phyloP scores from a whole-genome alignment of 2,113 vertebrate genomes.

The Acanthochromis polyacanthus region DNA sequence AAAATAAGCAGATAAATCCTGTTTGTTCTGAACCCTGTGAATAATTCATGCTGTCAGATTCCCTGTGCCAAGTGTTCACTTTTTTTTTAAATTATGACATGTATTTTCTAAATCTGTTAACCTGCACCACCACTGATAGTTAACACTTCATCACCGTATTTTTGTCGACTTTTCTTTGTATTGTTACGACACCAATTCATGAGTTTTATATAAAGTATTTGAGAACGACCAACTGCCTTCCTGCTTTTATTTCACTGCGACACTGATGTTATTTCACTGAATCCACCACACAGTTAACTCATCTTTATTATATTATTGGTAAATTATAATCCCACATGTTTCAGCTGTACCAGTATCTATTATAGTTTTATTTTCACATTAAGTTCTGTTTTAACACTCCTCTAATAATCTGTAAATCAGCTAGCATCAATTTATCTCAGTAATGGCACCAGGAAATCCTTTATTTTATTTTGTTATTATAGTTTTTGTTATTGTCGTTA shows the following conservation, averaged over 20 bases:
- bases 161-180: conserved; percentile 76
- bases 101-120: conserved; percentile 56
- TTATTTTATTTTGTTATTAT: too few species aligned
- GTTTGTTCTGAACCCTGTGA: conserved; percentile 43
- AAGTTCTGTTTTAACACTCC: too few species aligned
- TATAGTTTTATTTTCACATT: too few species aligned
- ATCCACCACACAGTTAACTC: too few species aligned
- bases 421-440: too few species aligned
- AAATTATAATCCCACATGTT: too few species aligned
- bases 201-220: conserved; percentile 82
- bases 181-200: conserved; percentile 60
- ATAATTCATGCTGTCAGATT: conserved; percentile 60
- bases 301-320: too few species aligned
- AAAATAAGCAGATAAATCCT: not conserved
- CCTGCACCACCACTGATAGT: conserved; percentile 59
- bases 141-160: conserved; percentile 61
- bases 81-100: conserved; percentile 36
- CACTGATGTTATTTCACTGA: too few species aligned
- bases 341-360: too few species aligned
- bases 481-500: too few species aligned
- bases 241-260: not conserved
- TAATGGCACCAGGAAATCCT: too few species aligned
- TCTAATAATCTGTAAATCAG: too few species aligned
- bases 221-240: conserved; percentile 30
- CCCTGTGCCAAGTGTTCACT: conserved; percentile 83